Conservation (phyloP, 2,113 vertebrate genomes). For the Glareola pratincola region DNA sequence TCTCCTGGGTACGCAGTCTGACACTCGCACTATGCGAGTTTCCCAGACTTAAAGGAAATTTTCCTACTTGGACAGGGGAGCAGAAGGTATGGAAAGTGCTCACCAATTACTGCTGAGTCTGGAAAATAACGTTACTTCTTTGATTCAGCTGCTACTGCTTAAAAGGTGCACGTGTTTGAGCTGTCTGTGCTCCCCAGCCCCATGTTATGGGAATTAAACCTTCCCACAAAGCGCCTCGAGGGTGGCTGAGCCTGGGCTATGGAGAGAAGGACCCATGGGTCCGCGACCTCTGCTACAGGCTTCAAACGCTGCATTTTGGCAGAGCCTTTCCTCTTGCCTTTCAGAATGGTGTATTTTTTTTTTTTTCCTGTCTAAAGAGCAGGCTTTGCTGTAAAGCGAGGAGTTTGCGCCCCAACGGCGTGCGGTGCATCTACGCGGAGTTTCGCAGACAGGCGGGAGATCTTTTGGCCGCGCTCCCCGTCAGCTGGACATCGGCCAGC, state of each 20-base stretch:
- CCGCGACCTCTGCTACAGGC: neutral
- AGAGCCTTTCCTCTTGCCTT: neutral
- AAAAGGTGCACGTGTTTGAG: neutral
- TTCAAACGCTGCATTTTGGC: neutral
- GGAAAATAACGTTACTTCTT: neutral
- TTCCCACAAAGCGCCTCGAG: rapidly evolving
- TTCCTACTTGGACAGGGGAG: neutral
- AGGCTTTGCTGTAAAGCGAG: neutral
- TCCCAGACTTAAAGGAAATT: neutral
- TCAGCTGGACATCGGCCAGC: neutral
- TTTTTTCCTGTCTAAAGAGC: neutral
- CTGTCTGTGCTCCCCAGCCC: neutral
- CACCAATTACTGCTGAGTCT: neutral
- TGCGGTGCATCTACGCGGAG: rapidly evolving
- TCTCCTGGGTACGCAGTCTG: neutral
- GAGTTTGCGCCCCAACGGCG: rapidly evolving
- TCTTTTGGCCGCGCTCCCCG: rapidly evolving
- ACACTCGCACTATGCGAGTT: neutral
- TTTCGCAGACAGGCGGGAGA: rapidly evolving
- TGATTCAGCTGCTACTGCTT: neutral
- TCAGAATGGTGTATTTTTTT: neutral
- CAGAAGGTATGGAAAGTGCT: neutral
- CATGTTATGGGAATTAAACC: neutral
- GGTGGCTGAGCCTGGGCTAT: neutral
- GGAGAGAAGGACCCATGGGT: neutral